Conservation (phyloP, 2,113 vertebrate genomes). For the Apodemus speciosus region DNA sequence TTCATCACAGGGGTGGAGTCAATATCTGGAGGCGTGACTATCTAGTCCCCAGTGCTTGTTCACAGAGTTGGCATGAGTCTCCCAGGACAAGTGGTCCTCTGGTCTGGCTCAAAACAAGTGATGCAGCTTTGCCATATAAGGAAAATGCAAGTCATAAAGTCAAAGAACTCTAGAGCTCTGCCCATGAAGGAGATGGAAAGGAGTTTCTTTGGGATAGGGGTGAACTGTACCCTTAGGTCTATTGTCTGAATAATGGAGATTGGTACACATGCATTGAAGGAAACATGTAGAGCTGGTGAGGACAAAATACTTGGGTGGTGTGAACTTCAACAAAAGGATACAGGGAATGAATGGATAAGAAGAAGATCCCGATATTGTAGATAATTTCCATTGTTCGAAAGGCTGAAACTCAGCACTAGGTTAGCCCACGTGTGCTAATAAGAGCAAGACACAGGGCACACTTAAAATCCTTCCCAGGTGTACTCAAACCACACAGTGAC, state of each 20-base stretch:
- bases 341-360: not conserved
- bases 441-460: not conserved
- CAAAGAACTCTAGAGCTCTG: not conserved
- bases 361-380: not conserved
- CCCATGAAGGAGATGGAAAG: not conserved
- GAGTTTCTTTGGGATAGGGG: not conserved
- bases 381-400: not conserved
- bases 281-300: not conserved
- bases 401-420: not conserved
- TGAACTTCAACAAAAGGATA: not conserved
- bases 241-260: not conserved
- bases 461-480: not conserved
- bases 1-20: not conserved
- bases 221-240: not conserved
- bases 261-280: not conserved
- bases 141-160: not conserved
- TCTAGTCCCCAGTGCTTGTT: too few relatives aligned
- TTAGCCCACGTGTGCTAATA: not conserved
- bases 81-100: not conserved
- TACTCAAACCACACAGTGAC: not conserved
- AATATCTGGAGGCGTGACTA: not conserved
- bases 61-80: not conserved
- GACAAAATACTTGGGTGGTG: not conserved
- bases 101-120: not conserved
- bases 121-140: not conserved